Percentiles rank a stretch among this genome's conserved stretches.
phyloP scores from a whole-genome alignment of 2,888 invertebrate genomes.

The Drosophila anceps region DNA sequence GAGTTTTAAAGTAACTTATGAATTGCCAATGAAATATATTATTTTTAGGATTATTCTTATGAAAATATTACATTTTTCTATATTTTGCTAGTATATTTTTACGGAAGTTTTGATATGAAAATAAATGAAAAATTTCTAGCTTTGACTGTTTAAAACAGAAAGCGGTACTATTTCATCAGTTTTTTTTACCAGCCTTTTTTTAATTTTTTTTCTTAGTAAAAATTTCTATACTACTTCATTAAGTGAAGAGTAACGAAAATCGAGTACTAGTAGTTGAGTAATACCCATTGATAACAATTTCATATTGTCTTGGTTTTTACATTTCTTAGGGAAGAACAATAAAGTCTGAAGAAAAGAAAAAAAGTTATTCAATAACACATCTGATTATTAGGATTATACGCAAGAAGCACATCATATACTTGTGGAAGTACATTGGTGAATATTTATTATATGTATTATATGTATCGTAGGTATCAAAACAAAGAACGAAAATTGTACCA shows the following conservation, averaged over 20 bases:
- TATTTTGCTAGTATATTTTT: too few species aligned
- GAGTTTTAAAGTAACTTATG: neutral
- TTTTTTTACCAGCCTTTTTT: too few species aligned
- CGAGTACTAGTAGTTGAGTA: too few species aligned
- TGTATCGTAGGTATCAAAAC: neutral
- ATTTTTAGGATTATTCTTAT: neutral
- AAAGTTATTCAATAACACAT: too few species aligned
- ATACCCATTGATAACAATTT: too few species aligned
- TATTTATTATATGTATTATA: too few species aligned
- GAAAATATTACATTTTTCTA: neutral
- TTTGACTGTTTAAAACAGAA: neutral
- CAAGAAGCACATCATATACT: neutral
- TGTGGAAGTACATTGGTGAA: neutral
- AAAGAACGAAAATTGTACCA: too few species aligned
- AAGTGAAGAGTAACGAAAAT: neutral
- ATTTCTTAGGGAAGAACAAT: neutral
- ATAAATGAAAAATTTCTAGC: neutral
- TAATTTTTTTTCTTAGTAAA: too few species aligned
- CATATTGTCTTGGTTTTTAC: neutral
- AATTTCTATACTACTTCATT: neutral
- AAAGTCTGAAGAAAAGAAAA: neutral
- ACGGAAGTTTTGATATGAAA: neutral
- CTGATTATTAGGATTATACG: too few species aligned
- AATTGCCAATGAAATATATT: neutral
- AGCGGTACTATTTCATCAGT: neutral